Conservation (phyloP, 2,888 invertebrate species). For the Sesia bembeciformis region DNA sequence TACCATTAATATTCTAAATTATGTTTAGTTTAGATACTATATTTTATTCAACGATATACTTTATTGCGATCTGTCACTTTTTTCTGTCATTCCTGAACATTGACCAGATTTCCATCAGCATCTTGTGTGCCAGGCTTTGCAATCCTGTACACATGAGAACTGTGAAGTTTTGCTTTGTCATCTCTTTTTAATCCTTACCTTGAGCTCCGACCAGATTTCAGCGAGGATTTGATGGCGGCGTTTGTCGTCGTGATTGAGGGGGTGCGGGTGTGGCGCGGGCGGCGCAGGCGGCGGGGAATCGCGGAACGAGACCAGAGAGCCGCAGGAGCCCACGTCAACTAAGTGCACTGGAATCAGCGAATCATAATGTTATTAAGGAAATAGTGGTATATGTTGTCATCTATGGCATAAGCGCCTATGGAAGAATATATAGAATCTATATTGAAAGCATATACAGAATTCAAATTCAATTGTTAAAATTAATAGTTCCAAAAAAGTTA, state of each 20-base stretch:
- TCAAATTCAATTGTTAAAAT: no score
- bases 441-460: no score
- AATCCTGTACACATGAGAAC: no score
- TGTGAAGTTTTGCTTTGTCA: no score
- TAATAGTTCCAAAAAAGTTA: no score
- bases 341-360: constrained; percentile 44
- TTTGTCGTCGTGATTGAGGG: constrained; percentile 77
- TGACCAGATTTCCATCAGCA: no score
- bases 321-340: constrained; percentile 62
- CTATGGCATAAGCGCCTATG: not conserved
- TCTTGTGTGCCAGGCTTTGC: no score
- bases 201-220: constrained; percentile 78
- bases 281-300: constrained; percentile 63
- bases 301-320: constrained; percentile 64
- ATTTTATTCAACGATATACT: no score
- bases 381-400: not conserved
- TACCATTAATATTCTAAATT: no score
- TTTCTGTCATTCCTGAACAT: no score
- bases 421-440: not conserved
- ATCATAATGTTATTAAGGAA: not conserved
- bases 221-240: constrained; percentile 77
- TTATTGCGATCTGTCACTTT: no score
- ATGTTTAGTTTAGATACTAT: no score
- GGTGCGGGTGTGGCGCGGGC: constrained; percentile 59
- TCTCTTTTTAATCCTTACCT: constrained; percentile 31